phyloP scores from a whole-genome alignment of 2,888 invertebrate species.

The Copidosoma aretas region DNA sequence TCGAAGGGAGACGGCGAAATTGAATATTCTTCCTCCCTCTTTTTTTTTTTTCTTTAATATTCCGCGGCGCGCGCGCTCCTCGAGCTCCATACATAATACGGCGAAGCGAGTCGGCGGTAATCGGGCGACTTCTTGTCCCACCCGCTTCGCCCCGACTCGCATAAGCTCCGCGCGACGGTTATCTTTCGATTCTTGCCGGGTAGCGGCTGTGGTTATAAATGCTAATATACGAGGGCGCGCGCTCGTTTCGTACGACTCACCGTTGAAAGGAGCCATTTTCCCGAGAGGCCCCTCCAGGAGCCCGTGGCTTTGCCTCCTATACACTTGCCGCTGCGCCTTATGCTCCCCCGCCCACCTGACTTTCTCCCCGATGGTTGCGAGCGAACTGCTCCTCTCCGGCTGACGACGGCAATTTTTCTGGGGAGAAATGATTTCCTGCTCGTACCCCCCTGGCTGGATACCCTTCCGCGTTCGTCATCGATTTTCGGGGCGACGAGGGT shows the following conservation, averaged over 20 bases:
- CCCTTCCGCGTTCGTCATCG: not conserved
- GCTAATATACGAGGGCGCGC: slow-evolving; percentile 40
- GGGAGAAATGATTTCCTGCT: slow-evolving; percentile 21
- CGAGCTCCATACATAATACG: slow-evolving; percentile 14
- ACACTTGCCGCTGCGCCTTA: too few species aligned
- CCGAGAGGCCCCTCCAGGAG: slow-evolving; percentile 6
- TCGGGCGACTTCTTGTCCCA: slow-evolving; percentile 41
- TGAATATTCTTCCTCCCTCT: slow-evolving; percentile 50
- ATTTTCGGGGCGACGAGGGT: not conserved
- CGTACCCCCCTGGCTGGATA: not conserved
- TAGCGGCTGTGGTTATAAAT: slow-evolving; percentile 55
- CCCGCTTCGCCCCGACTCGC: too few species aligned
- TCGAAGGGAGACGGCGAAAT: slow-evolving; percentile 53
- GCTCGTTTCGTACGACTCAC: not conserved
- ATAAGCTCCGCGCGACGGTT: slow-evolving; percentile 44
- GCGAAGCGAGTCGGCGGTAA: slow-evolving; percentile 18
- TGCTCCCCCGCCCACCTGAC: not conserved
- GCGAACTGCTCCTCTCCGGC: slow-evolving; percentile 22
- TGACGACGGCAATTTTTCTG: slow-evolving; percentile 33
- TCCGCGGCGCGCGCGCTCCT: slow-evolving; percentile 9
- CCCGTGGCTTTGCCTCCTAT: not conserved
- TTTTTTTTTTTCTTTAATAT: slow-evolving; percentile 8
- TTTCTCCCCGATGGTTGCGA: slow-evolving; percentile 15
- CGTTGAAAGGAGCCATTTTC: slow-evolving; percentile 21
- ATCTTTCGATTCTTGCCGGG: slow-evolving; percentile 50